Evolutionary conservation across 2,797 vertebrate species (phyloP).

Genomic region (Pipistrellus kuhlii): DNA sequence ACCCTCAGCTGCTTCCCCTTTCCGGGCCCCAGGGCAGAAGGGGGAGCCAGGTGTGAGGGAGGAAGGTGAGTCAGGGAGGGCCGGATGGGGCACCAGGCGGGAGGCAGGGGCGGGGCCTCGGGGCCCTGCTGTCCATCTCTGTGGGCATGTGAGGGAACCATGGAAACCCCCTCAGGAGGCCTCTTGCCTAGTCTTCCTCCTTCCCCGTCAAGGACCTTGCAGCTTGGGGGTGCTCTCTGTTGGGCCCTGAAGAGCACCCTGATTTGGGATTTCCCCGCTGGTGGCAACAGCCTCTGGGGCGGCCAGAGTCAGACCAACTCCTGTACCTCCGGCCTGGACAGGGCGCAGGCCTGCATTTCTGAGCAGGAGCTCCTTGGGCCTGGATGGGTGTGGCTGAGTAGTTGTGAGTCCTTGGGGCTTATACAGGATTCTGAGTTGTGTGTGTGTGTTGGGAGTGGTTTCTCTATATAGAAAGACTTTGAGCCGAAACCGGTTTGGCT

Average conservation of each 20-base stretch:
- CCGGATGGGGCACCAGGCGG: slow-evolving; percentile 26
- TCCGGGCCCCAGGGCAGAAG: slow-evolving; percentile 49
- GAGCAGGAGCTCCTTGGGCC: background rate
- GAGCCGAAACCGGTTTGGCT: too few species aligned
- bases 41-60: slow-evolving; percentile 56
- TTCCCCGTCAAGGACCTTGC: background rate
- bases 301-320: slow-evolving; percentile 6
- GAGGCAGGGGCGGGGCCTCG: background rate
- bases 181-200: background rate
- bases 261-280: background rate
- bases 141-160: background rate
- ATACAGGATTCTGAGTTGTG: background rate
- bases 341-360: background rate
- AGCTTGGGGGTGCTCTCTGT: background rate
- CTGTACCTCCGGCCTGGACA: background rate
- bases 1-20: slow-evolving; percentile 40
- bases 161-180: background rate
- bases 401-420: background rate
- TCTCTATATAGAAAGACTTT: background rate
- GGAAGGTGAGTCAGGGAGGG: slow-evolving; percentile 80
- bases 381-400: background rate
- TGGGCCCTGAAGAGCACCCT: background rate
- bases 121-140: background rate
- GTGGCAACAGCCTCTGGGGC: background rate
- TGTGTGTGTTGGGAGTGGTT: background rate